Evolutionary conservation across 1,140 invertebrate species (phyloP), one percentile per base, ranked within the genome.

Genomic region (Batillaria attramentaria): DNA sequence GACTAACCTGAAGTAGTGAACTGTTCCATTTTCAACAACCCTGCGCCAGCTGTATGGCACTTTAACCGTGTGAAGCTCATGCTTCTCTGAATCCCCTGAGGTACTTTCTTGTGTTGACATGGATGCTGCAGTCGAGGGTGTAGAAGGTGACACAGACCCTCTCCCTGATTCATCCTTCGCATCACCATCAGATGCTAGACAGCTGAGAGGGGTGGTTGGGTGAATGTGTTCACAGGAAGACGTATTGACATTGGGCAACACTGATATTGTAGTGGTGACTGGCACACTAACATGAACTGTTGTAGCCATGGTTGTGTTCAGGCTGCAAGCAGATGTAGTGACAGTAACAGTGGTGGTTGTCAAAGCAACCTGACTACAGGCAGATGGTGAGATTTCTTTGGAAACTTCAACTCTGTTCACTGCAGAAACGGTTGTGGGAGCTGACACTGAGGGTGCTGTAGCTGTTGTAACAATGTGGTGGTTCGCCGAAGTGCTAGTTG

Each of bases 21-120:
- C 88, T 77, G 87, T 87, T 81, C 92, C 92, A 87, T 92, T 91
- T 81, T 90, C 90, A 68, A 92, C 83, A 39, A 92, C 84, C 79
- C 93, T 89, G 82, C 92, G 92, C 93, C 93, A 93, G 42, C 93
- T 92, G 86, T 91, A 92, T 54, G 93, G 93, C 72, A 93, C 91
- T 69, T 88, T 88, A 72, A 86, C 81, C 73, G 39, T 42, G 20
- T 54, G 65, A 68, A 50, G 69, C 65, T 39, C 42, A 28, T 66
- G 13, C 33, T 74, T 72, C 73, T 35, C 46, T 65, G 46, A 37
- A 69, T 46, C 65, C 42, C 65, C 73, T 73, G 41, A n/a, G 60
- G 74, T 69, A 62, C 37, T 82, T 33, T 46, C 70, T 57, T 69
- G 74, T 37, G 78, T 82, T n/a, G 78, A 77, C 1, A 60, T 65